Evolutionary conservation across 2,888 invertebrate species (phyloP).

Genomic region (Drosophila longiperda): DNA sequence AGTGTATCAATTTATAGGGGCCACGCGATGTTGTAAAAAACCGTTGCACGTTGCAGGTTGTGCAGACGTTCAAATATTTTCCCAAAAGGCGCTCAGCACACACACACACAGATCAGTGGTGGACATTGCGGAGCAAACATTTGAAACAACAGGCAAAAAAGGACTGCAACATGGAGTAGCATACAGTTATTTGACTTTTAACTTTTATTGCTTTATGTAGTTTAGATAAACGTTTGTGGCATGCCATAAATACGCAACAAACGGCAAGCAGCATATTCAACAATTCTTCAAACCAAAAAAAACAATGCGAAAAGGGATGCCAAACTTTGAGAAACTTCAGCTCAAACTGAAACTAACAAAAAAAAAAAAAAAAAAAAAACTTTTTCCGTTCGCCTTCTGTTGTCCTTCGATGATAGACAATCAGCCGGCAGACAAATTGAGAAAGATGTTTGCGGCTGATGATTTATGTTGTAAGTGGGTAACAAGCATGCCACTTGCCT

Average conservation of each 20-base stretch:
- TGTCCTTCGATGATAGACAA: conserved; percentile 78
- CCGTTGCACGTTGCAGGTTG: conserved; percentile 28
- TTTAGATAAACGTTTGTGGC: conserved; percentile 81
- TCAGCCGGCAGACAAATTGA: conserved; percentile 38
- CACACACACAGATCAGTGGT: conserved; percentile 18
- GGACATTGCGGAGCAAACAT: conserved; percentile 9
- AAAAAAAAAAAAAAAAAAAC: conserved; percentile 21
- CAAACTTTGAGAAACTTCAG: conserved; percentile 46
- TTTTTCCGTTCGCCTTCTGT: conserved; percentile 34
- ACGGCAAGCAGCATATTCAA: conserved; percentile 35
- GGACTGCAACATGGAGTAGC: conserved; percentile 44
- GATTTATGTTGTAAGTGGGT: conserved; percentile 76
- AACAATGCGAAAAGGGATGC: conserved; percentile 59
- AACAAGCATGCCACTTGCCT: conserved; percentile 65
- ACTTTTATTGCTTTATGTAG: conserved; percentile 81
- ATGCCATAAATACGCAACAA: conserved; percentile 76
- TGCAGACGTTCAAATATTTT: conserved; percentile 23
- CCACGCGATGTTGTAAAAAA: conserved; percentile 19
- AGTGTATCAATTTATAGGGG: conserved; percentile 3
- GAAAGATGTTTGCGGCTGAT: conserved; percentile 3
- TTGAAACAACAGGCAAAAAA: conserved; percentile 33
- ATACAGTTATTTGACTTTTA: conserved; percentile 77
- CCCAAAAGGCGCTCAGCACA: conserved; percentile 44
- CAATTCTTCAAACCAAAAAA: conserved; percentile 39
- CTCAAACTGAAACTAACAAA: neutral